Evolutionary conservation across 2,797 vertebrate genomes (phyloP).

Genomic region (Chiloscyllium punctatum): DNA sequence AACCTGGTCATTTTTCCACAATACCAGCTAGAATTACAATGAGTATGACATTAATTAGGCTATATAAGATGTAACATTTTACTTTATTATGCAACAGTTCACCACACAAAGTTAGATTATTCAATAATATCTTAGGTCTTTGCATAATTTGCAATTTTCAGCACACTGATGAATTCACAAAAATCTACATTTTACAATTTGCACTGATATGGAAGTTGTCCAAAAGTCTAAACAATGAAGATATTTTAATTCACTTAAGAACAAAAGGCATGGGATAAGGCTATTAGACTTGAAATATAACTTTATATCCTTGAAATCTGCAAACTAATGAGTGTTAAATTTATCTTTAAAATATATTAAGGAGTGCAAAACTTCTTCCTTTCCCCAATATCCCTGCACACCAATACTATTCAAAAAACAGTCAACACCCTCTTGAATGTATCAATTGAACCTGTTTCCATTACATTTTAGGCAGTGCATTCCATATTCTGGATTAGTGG

Average conservation of each 20-base stretch:
- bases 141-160: neutral
- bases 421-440: too few species aligned
- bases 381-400: too few species aligned
- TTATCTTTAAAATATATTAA: neutral
- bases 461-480: too few species aligned
- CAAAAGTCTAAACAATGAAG: neutral
- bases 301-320: neutral
- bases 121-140: neutral
- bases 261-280: neutral
- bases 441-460: too few species aligned
- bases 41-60: neutral
- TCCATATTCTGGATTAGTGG: too few species aligned
- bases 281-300: neutral
- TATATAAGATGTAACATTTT: neutral
- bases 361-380: too few species aligned
- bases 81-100: neutral
- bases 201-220: neutral
- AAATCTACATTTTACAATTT: neutral
- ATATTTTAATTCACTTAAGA: neutral
- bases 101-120: neutral
- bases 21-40: slow-evolving; percentile 9
- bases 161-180: neutral
- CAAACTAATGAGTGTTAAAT: neutral
- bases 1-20: slow-evolving; percentile 9
- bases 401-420: too few species aligned